Conservation (phyloP, 2,797 vertebrate genomes). For the Benthosema pterotum region DNA sequence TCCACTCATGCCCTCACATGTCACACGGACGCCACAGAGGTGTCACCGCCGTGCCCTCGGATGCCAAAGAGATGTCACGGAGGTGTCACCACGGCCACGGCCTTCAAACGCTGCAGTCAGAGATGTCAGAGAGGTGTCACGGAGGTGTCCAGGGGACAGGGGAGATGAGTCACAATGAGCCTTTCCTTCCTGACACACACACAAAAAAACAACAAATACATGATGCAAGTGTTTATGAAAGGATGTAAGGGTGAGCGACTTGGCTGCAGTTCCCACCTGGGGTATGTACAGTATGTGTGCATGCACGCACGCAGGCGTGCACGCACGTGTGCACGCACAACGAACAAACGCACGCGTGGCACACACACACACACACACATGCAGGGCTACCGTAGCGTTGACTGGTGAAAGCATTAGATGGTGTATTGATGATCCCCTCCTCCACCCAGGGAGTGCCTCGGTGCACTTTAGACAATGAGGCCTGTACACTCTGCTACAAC, state of each 20-base stretch:
- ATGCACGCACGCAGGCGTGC: neutral
- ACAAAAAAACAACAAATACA: slow-evolving; percentile 36
- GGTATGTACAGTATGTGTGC: neutral
- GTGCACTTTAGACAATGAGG: slow-evolving; percentile 66
- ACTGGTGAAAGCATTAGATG: slow-evolving; percentile 58
- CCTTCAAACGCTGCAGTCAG: slow-evolving; percentile 50
- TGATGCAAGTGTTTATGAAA: slow-evolving; percentile 65
- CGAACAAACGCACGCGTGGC: neutral
- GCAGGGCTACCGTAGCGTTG: neutral
- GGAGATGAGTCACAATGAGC: slow-evolving; percentile 40
- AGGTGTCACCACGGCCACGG: slow-evolving; percentile 5
- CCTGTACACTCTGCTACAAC: slow-evolving; percentile 45
- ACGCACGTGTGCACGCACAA: too few relatives aligned
- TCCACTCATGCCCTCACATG: neutral
- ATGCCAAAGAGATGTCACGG: slow-evolving; percentile 41
- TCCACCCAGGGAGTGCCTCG: slow-evolving; percentile 27
- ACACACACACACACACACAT: neutral
- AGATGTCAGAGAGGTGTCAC: neutral
- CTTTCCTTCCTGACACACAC: slow-evolving; percentile 52
- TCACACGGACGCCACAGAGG: too few relatives aligned
- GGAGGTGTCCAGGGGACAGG: slow-evolving; percentile 49
- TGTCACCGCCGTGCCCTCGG: slow-evolving; percentile 16
- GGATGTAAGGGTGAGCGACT: slow-evolving; percentile 32
- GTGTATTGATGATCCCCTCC: slow-evolving; percentile 53
- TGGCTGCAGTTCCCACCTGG: slow-evolving; percentile 25